phyloP scores from a whole-genome alignment of 2,113 vertebrate species.

The Haemorhous mexicanus region DNA sequence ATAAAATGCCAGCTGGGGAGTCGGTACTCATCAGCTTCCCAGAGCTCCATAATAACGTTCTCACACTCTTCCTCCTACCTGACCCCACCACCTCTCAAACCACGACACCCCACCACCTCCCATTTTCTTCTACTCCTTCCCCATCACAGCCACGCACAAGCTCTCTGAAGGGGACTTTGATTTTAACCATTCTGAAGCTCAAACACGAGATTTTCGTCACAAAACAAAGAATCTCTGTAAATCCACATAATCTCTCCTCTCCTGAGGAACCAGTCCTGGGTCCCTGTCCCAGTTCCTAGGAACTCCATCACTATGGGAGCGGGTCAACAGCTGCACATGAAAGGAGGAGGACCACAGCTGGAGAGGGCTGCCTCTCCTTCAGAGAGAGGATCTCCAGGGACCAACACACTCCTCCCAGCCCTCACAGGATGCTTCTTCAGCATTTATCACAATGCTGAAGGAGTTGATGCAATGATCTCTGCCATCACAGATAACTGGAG shows the following conservation, averaged over 20 bases:
- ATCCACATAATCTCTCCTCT: background rate
- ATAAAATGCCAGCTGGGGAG: background rate
- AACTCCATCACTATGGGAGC: background rate
- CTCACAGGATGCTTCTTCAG: conserved; percentile 18
- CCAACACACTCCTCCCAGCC: background rate
- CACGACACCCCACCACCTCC: background rate
- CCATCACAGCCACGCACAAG: background rate
- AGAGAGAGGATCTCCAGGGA: background rate
- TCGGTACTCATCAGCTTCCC: background rate
- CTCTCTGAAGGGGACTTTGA: background rate
- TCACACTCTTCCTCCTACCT: background rate
- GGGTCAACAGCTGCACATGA: accelerated
- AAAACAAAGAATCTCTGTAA: background rate
- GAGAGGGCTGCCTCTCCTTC: background rate
- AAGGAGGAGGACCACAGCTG: conserved; percentile 25
- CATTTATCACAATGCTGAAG: conserved; percentile 9
- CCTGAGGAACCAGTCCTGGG: background rate
- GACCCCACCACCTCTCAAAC: background rate
- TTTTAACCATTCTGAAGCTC: background rate
- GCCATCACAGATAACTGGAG: conserved; percentile 43
- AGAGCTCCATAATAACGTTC: background rate
- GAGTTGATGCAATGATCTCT: conserved; percentile 26
- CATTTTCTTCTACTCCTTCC: background rate
- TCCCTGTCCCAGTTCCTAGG: background rate
- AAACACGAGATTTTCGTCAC: background rate